Evolutionary conservation across 2,797 vertebrate genomes (phyloP), one percentile per base, ranked within the genome.

Genomic region (Coranthus polyacanthus): DNA sequence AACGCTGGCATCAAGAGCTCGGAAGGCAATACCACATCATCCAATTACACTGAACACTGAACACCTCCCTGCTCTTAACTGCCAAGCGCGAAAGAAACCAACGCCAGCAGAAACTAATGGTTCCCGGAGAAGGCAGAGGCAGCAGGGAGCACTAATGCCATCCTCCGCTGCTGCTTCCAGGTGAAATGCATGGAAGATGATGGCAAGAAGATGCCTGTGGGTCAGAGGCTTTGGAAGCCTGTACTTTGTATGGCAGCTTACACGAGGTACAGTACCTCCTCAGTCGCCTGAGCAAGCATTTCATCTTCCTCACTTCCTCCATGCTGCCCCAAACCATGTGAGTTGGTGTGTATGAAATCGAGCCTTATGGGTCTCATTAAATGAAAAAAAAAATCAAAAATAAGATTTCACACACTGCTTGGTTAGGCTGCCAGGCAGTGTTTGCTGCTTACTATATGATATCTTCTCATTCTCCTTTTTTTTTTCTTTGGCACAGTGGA

Each of bases 41-140:
- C 73, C 62, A 66, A 67, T 80, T 74, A 68, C 68, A 56, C 6
- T 41, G 51, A 87, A 73, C 55, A 66, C 50, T n/a, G n/a, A 70
- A 75, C 67, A 73, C 64, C 36, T 58, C 45, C 44, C 39, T 45
- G 70, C 54, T 70, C 39, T 53, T n/a, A 42, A 68, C 55, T 59
- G 63, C 73, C 70, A 69, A 82, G 45, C 41, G 68, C 26, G 75
- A 64, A 65, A 59, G 50, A 76, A 70, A 70, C 57, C 26, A 51
- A 21, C 12, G 13, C 18, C 58, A 38, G 53, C 68, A 63, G 52
- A 79, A 66, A 51, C 18, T 10, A 62, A 69, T 36, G 32, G 74
- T 74, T 3, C 41, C 39, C 2, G 10, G 51, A 74, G 59, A 42
- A 41, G n/a, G 59, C 37, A 36, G 43, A 62, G 50, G 65, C 21